phyloP scores from a whole-genome alignment of 2,888 invertebrate genomes.

The Augiades crinisus region DNA sequence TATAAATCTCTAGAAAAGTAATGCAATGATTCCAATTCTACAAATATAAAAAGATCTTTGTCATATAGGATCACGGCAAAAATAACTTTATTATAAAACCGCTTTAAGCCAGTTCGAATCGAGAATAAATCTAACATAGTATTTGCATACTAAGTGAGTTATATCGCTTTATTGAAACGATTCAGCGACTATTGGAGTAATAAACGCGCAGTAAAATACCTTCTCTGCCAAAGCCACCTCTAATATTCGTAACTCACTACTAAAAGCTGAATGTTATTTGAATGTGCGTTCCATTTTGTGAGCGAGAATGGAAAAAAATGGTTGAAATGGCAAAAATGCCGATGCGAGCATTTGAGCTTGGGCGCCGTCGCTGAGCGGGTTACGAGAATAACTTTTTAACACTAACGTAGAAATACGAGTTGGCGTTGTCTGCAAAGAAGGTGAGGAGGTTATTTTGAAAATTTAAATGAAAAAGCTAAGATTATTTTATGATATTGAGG shows the following conservation, averaged over 20 bases:
- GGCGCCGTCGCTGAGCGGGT: slow-evolving; percentile 15
- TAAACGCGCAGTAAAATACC: slow-evolving; percentile 20
- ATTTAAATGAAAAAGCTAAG: no score
- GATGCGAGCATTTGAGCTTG: slow-evolving; percentile 18
- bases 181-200: slow-evolving; percentile 11
- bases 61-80: not conserved
- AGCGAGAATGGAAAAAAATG: slow-evolving; percentile 53
- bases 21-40: no score
- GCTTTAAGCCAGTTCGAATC: not conserved
- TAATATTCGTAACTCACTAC: slow-evolving; percentile 28
- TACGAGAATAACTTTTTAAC: slow-evolving; percentile 20
- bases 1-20: no score
- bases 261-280: slow-evolving; percentile 57
- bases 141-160: slow-evolving; percentile 18
- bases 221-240: slow-evolving; percentile 24
- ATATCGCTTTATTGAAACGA: slow-evolving; percentile 22
- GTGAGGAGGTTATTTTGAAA: not conserved
- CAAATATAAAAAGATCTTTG: no score
- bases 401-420: no score
- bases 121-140: slow-evolving; percentile 9
- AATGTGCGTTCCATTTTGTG: slow-evolving; percentile 60
- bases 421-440: not conserved
- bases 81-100: slow-evolving; percentile 5
- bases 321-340: slow-evolving; percentile 46
- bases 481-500: no score